These are phyloP conservation scores for Xyrichtys novacula DNA, from an alignment of 2,797 vertebrate genomes.

Conservation along the genomic window DNA sequence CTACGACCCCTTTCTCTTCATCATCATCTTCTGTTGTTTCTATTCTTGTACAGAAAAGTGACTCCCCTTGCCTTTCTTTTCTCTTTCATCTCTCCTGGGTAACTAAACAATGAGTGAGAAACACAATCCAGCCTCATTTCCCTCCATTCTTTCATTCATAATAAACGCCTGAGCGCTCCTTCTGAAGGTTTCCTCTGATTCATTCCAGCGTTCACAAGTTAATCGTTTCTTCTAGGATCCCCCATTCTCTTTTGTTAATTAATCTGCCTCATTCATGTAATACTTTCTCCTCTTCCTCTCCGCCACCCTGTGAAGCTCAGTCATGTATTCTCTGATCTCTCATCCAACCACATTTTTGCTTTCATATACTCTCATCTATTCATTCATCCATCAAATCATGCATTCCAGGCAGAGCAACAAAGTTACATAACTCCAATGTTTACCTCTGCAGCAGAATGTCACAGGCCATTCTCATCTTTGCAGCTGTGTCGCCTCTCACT, in stretches of 20 bases:
- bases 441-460: conserved; percentile 90
- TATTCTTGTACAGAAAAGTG: conserved; percentile 17
- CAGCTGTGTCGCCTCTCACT: conserved; percentile 52
- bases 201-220: background rate
- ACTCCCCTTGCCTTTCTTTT: conserved; percentile 1
- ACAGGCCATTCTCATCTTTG: conserved; percentile 84
- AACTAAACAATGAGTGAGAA: conserved; percentile 23
- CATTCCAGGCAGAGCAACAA: conserved; percentile 32
- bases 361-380: background rate
- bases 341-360: background rate
- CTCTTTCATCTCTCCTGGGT: conserved; percentile 16
- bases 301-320: background rate
- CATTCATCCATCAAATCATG: conserved; percentile 19
- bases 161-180: conserved; percentile 10
- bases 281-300: background rate
- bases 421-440: conserved; percentile 67
- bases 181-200: conserved; percentile 7
- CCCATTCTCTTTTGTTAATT: background rate
- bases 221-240: conserved; percentile 6
- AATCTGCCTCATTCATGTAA: background rate
- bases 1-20: conserved; percentile 7
- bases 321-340: conserved; percentile 4
- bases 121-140: conserved; percentile 14
- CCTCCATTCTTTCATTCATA: conserved; percentile 11
- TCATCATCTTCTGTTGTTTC: conserved; percentile 9